These are phyloP conservation scores for Elachura formosa DNA, from an alignment of 2,113 vertebrate genomes.

Conservation along the genomic window DNA sequence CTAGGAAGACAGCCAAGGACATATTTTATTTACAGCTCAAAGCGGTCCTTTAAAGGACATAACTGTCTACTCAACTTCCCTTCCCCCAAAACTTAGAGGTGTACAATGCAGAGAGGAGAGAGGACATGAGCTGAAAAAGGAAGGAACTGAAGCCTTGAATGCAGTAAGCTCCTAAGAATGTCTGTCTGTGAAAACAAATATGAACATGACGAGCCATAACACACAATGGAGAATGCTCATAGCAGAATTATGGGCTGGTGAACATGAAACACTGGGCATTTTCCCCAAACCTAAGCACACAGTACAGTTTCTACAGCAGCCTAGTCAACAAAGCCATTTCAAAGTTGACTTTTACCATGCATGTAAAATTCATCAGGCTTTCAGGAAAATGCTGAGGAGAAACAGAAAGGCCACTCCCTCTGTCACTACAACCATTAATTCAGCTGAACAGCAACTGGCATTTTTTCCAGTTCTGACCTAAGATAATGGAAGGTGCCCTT, in stretches of 20 bases:
- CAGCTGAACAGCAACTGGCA: background rate
- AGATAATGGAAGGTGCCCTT: background rate
- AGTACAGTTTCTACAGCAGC: background rate
- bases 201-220: background rate
- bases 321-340: background rate
- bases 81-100: background rate
- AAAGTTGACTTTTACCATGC: background rate
- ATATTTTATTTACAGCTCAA: background rate
- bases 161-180: background rate
- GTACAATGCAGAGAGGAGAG: background rate
- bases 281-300: background rate
- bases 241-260: background rate
- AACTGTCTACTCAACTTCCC: background rate
- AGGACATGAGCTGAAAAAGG: background rate
- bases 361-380: background rate
- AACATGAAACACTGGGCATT: background rate
- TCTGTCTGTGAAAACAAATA: background rate
- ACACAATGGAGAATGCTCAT: background rate
- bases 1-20: background rate
- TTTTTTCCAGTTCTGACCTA: background rate
- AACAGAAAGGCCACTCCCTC: background rate
- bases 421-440: background rate
- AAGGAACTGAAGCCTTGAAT: background rate
- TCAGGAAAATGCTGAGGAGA: background rate
- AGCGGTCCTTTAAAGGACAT: accelerated